Evolutionary conservation across 2,888 invertebrate species (phyloP), one percentile per base, ranked within the genome.

Genomic region (Caenorhabditis zanzibari): DNA sequence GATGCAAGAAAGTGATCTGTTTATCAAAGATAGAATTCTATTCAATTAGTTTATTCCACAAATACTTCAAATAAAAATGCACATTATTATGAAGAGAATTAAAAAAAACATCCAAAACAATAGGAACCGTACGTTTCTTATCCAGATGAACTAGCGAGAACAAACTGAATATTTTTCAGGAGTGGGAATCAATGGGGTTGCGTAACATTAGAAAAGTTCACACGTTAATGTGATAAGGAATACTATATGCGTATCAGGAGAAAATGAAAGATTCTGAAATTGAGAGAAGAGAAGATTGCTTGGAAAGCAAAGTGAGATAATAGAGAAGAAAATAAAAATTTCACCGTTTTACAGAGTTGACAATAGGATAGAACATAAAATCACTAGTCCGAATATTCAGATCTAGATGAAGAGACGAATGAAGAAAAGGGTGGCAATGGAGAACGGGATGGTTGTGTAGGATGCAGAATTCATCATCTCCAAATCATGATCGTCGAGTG

Each of bases 271-370:
- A 66, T 10, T 52, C 41, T 16, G 63, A 64, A 74, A 64, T 32
- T 74, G 47, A 54, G 44, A 61, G 54, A 64, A 56, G 19, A 47
- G 44, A 32, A 41, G 28, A 28, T 64, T n/a, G 28, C n/a, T 38
- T n/a, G 56, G 16, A 28, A 22, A 58, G 16, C 22, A 61, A 5
- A 1, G n/a, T 76, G 44, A 64, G 24, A 28, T 10, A 22, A 58
- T 19, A 28, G 3, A 66, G 14, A 64, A 14, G 32, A 52, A 56
- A n/a, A 19, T 22, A 32, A n/a, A 35, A 26, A 74, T 24, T 49
- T 69, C 79, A 79, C 79, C 79, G 79, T 66, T 64, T 79, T 58
- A 79, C 71, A 79, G 64, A 64, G 47, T 71, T 71, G 64, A 79
- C 69, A 69, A 54, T 75, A 14, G 64, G 49, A n/a, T 35, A 44